Evolutionary conservation across 2,797 vertebrate genomes (phyloP), one percentile per base, ranked within the genome.

Genomic region (Prunella strophiata): DNA sequence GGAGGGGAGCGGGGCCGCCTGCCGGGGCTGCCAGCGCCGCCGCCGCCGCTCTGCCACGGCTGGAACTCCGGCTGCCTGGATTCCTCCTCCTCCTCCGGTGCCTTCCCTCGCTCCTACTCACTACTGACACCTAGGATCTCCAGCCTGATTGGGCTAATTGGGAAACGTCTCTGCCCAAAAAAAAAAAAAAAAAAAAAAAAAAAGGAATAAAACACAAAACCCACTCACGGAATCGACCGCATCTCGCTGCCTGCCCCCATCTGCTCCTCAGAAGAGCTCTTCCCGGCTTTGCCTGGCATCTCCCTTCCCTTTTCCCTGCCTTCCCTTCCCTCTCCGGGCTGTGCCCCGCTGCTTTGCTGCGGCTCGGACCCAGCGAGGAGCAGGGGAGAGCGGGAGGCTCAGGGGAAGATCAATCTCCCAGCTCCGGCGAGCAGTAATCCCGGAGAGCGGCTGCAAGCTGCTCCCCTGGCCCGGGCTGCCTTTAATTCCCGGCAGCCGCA

Each of bases 81-180:
- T 96, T 91, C 84, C 93, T 96, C 77, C 93, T 96, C 74, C 95
- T 96, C 73, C 95, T 92, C 45, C 91, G 52, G 91, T 78, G 87
- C 84, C 77, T 93, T 95, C 87, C 87, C 74, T 91, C 58, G 45
- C 84, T 93, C 71, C 91, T 94, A 89, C 96, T 95, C 96, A 91
- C 96, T 95, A 93, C 93, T 95, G 96, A 96, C 96, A 95, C 96
- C 94, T 95, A 96, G 94, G 91, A 87, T 73, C 92, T 77, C 82
- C 85, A 93, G 81, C 73, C 97, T 86, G 95, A 98, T 98, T 97
- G 97, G 98, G 98, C 97, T 98, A 96, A 97, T 98, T 97, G 97
- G 91, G 95, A 93, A 85, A 93, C 73, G 91, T 91, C 96, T 85
- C 88, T 97, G 94, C 96, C 58, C 58, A 51, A 26, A 63, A 51